A percentile compares a stretch with the other conserved stretches of the same genome.
phyloP scores from a whole-genome alignment of 2,113 vertebrate genomes.

The Dascyllus trimaculatus region DNA sequence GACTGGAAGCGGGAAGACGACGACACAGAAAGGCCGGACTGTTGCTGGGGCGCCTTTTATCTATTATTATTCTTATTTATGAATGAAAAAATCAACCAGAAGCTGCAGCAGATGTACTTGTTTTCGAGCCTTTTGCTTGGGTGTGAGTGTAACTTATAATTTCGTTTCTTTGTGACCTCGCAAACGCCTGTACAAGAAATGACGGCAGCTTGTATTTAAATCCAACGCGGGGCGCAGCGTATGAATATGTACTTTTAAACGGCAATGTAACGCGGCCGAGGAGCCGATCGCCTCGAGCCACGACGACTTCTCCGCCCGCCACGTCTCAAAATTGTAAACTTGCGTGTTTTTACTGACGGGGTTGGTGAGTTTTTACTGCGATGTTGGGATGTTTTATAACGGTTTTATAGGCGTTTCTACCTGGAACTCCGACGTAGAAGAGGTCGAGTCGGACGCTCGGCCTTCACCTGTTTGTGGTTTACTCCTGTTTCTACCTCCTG shows the following conservation, averaged over 20 bases:
- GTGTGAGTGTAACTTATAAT: constrained; percentile 56
- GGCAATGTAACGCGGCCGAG: constrained; percentile 38
- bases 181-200: background rate
- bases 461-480: constrained; percentile 42
- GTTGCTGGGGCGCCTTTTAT: constrained; percentile 19
- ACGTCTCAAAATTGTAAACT: constrained; percentile 45
- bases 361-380: constrained; percentile 38
- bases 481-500: constrained; percentile 73
- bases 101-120: constrained; percentile 25
- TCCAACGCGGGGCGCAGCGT: constrained; percentile 22
- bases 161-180: constrained; percentile 3
- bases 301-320: constrained; percentile 26
- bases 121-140: background rate
- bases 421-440: constrained; percentile 20
- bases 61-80: constrained; percentile 60
- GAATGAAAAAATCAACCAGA: constrained; percentile 42
- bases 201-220: constrained; percentile 61
- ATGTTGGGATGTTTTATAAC: constrained; percentile 23
- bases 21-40: no score
- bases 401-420: constrained; percentile 52
- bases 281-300: constrained; percentile 38
- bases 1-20: no score
- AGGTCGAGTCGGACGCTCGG: background rate
- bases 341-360: constrained; percentile 62
- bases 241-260: constrained; percentile 28